phyloP scores from a whole-genome alignment of 2,888 invertebrate genomes.

The Dusona sp. region DNA sequence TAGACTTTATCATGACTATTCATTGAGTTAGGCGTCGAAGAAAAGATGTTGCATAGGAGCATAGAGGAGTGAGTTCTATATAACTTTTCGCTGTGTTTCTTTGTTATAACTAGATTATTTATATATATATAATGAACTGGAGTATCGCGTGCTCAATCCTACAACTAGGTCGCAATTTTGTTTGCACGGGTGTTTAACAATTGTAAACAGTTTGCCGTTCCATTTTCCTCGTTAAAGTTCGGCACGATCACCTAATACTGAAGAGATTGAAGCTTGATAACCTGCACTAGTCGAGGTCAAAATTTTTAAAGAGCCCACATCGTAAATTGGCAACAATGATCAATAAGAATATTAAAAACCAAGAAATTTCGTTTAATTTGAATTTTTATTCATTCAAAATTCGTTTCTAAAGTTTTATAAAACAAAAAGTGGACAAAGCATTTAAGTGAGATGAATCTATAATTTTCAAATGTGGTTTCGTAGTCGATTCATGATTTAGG shows the following conservation, averaged over 20 bases:
- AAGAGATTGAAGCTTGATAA: not conserved
- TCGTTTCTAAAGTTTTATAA: not conserved
- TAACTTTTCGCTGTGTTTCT: slow-evolving; percentile 48
- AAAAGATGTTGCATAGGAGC: not conserved
- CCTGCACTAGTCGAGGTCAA: not conserved
- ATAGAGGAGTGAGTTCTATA: slow-evolving; percentile 9
- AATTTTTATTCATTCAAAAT: not conserved
- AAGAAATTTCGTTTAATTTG: not conserved
- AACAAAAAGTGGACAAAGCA: not conserved
- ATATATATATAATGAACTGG: slow-evolving; percentile 5
- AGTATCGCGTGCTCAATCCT: slow-evolving; percentile 56
- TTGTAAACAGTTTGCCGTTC: slow-evolving; percentile 55
- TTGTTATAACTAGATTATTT: slow-evolving; percentile 21
- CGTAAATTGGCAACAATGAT: too few relatives aligned
- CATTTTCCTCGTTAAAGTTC: slow-evolving; percentile 38
- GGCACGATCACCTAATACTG: not conserved
- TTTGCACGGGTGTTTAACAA: slow-evolving; percentile 55
- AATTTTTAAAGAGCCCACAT: not conserved
- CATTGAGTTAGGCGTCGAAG: slow-evolving; percentile 2
- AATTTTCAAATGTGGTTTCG: not conserved
- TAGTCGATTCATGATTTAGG: not conserved
- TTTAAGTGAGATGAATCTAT: not conserved
- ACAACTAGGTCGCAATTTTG: slow-evolving; percentile 58
- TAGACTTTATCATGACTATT: not conserved
- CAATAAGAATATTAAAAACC: not conserved